These are phyloP conservation scores for Zootermopsis nevadensis DNA, from an alignment of 2,888 invertebrate genomes.

Conservation along the genomic window DNA sequence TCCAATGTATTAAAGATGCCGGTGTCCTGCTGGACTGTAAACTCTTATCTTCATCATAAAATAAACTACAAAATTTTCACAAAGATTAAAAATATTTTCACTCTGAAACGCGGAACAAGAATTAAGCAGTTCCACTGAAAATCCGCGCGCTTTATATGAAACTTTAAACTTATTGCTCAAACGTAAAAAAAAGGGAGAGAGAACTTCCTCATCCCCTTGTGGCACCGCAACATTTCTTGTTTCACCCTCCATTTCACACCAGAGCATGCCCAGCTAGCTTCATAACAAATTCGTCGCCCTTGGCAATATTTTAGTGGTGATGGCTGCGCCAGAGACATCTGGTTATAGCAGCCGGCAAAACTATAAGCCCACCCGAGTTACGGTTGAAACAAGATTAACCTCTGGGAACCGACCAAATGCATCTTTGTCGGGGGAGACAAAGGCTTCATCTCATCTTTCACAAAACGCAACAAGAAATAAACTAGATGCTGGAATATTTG, in stretches of 20 bases:
- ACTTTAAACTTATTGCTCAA: neutral
- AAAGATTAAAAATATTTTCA: too few species aligned
- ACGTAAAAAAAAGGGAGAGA: neutral
- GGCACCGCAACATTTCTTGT: slow-evolving; percentile 46
- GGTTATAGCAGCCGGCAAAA: slow-evolving; percentile 4
- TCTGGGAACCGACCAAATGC: neutral
- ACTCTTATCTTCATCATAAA: too few species aligned
- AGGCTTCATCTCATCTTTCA: neutral
- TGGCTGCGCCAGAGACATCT: slow-evolving; percentile 24
- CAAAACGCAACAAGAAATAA: neutral
- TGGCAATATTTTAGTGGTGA: slow-evolving; percentile 18
- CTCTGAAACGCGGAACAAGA: too few species aligned
- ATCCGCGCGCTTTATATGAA: neutral
- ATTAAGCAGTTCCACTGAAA: too few species aligned
- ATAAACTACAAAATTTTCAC: too few species aligned
- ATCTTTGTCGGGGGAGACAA: neutral
- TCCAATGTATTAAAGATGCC: too few species aligned
- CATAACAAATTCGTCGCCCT: slow-evolving; percentile 37
- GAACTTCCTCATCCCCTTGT: neutral
- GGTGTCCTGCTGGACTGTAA: too few species aligned
- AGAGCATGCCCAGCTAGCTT: slow-evolving; percentile 32
- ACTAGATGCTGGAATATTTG: too few species aligned
- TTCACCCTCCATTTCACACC: slow-evolving; percentile 44
- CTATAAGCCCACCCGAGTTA: neutral
- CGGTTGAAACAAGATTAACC: neutral